These are phyloP conservation scores for Ellobium chinense DNA, from an alignment of 2,888 invertebrate species.

Conservation along the genomic window DNA sequence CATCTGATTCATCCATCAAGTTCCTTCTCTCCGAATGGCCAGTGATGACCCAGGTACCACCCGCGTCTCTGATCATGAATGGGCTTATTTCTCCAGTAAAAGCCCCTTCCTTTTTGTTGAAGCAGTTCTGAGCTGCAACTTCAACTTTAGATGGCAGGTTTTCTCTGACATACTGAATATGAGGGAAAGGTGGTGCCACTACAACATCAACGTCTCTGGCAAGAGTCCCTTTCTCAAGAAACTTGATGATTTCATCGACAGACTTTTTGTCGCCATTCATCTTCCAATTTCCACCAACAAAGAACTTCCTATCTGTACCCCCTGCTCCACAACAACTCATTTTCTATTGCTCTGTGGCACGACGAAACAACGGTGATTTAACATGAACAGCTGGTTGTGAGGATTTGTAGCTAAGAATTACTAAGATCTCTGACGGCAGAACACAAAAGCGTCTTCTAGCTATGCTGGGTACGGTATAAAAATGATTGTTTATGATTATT, in stretches of 20 bases:
- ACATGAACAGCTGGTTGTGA: too few species aligned
- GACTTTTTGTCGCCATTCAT: constrained; percentile 96
- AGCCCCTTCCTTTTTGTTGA: constrained; percentile 94
- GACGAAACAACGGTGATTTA: too few species aligned
- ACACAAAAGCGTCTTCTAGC: too few species aligned
- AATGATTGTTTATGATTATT: too few species aligned
- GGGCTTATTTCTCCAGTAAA: constrained; percentile 98
- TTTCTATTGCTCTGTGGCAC: too few species aligned
- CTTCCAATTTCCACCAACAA: constrained; percentile 99
- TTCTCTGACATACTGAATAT: constrained; percentile 81
- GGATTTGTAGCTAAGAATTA: too few species aligned
- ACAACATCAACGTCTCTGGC: constrained; percentile 91
- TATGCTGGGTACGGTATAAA: too few species aligned
- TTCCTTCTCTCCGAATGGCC: constrained; percentile 98
- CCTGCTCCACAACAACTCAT: background rate
- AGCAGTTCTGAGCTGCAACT: constrained; percentile 96
- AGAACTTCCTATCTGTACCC: constrained; percentile 89
- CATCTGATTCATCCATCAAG: constrained; percentile 93
- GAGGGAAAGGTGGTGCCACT: constrained; percentile 93
- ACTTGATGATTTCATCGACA: constrained; percentile 89
- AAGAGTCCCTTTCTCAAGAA: constrained; percentile 85
- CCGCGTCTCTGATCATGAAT: constrained; percentile 96
- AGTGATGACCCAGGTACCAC: constrained; percentile 95
- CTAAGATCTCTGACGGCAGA: too few species aligned
- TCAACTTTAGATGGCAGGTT: constrained; percentile 85